These are phyloP conservation scores for Serilophus lunatus DNA, from an alignment of 2,113 vertebrate species.

Conservation along the genomic window DNA sequence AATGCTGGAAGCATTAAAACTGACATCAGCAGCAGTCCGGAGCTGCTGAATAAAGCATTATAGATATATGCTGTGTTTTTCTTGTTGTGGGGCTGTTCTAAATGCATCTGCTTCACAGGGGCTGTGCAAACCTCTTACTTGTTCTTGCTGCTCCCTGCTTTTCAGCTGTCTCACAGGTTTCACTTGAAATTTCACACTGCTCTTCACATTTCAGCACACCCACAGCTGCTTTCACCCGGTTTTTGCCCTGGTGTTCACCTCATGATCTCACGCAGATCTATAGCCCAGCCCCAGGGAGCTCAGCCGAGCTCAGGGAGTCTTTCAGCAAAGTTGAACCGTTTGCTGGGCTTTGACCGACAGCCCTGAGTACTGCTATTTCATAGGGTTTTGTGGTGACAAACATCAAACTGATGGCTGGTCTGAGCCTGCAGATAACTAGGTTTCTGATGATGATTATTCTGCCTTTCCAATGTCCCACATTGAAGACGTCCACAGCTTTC, in stretches of 20 bases:
- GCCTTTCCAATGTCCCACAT: not conserved
- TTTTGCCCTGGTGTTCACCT: not conserved
- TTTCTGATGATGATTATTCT: not conserved
- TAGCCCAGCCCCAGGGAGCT: not conserved
- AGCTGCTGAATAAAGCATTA: not conserved
- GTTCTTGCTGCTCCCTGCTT: fast-evolving
- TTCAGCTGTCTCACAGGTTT: not conserved
- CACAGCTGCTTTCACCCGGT: not conserved
- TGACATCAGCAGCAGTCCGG: not conserved
- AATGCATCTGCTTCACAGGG: fast-evolving
- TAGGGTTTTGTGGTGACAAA: not conserved
- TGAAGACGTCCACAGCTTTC: not conserved
- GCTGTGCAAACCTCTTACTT: not conserved
- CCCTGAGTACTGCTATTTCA: fast-evolving
- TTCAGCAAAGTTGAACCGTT: not conserved
- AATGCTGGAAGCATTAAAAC: fast-evolving
- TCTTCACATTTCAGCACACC: not conserved
- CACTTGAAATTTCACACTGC: fast-evolving
- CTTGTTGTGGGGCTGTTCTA: not conserved
- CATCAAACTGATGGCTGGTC: not conserved
- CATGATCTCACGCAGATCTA: not conserved
- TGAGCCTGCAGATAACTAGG: not conserved
- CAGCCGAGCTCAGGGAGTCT: not conserved
- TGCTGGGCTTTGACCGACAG: not conserved
- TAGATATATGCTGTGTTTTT: fast-evolving